These are phyloP conservation scores for Mobula hypostoma DNA, from an alignment of 2,113 vertebrate genomes.

Conservation along the genomic window DNA sequence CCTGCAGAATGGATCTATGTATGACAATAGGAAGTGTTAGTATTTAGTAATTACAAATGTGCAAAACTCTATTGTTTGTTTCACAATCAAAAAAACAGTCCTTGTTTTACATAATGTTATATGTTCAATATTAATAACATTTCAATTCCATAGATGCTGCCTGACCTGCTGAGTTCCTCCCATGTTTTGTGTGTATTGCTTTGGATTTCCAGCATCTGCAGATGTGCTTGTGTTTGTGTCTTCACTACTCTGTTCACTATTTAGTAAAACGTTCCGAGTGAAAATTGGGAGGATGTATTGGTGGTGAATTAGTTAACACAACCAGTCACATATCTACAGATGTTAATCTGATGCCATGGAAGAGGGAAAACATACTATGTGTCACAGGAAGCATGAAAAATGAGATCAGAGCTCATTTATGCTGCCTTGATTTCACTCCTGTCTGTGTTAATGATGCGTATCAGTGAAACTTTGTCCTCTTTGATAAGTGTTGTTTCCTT, in stretches of 20 bases:
- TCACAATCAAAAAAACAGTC: not conserved
- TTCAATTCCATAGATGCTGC: no score
- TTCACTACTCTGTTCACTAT: not conserved
- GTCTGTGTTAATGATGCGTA: slow-evolving; percentile 36
- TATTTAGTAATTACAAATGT: not conserved
- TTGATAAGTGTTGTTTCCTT: slow-evolving; percentile 7
- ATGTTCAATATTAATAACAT: not conserved
- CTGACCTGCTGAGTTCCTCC: no score
- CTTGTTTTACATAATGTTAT: not conserved
- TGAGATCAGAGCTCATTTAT: slow-evolving; percentile 33
- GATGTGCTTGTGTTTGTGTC: not conserved
- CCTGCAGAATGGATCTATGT: not conserved
- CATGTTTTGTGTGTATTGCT: no score
- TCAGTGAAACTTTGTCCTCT: slow-evolving; percentile 24
- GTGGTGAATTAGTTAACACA: slow-evolving; percentile 18
- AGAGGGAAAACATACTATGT: not conserved
- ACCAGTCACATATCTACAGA: slow-evolving; percentile 20
- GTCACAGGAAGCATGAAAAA: slow-evolving; percentile 39
- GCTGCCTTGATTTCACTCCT: slow-evolving; percentile 17
- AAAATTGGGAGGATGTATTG: not conserved
- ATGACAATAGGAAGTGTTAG: not conserved
- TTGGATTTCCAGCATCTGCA: no score
- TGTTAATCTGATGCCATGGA: slow-evolving; percentile 34
- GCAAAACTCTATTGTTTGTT: not conserved
- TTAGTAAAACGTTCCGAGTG: not conserved